Conservation (phyloP, 2,888 invertebrate genomes). For the Norana najaformis region DNA sequence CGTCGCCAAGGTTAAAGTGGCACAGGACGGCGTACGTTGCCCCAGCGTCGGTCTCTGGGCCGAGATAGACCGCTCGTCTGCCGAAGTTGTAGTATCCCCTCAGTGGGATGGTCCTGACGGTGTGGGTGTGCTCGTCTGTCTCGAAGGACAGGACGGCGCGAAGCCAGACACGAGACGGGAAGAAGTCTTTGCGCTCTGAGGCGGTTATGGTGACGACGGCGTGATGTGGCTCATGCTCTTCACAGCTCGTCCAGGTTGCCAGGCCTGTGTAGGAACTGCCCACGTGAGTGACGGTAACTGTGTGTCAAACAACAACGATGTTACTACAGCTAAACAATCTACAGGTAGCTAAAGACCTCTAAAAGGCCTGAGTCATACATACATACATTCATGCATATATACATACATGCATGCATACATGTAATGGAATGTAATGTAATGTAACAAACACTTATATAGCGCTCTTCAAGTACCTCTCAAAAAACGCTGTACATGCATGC, state of each 20-base stretch:
- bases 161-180: not conserved
- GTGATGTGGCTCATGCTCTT: not conserved
- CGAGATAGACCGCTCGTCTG: not conserved
- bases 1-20: slow-evolving; percentile 26
- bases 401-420: slow-evolving; percentile 22
- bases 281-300: not conserved
- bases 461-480: no score
- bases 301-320: not conserved
- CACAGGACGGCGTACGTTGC: not conserved
- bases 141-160: not conserved
- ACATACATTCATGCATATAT: slow-evolving; percentile 23
- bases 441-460: no score
- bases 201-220: slow-evolving; percentile 20
- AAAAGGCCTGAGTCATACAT: no score
- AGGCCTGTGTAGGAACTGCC: slow-evolving; percentile 22
- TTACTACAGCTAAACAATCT: not conserved
- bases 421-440: no score
- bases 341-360: no score
- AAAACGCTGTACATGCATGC: no score
- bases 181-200: not conserved
- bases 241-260: slow-evolving; percentile 20
- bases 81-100: slow-evolving; percentile 23
- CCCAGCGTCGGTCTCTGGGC: not conserved
- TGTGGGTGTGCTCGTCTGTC: not conserved
- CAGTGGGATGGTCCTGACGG: not conserved